phyloP scores from a whole-genome alignment of 35 echinoderm and acorn worm species.

The Amphiura filiformis region DNA sequence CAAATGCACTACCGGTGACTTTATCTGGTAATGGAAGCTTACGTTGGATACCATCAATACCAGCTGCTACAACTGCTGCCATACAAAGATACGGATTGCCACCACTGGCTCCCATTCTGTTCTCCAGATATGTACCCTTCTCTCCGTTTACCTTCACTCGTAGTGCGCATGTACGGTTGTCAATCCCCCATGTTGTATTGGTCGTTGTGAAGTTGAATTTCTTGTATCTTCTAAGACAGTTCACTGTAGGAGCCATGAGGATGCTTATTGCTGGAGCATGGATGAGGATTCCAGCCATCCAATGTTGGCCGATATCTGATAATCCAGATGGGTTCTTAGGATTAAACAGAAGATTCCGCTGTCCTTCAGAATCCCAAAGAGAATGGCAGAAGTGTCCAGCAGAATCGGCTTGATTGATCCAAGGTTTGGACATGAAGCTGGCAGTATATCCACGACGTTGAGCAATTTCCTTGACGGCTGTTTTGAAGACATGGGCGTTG shows the following conservation, averaged over 20 bases:
- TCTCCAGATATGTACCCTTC: conserved; percentile 61
- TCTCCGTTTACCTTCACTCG: conserved; percentile 58
- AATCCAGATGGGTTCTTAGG: conserved; percentile 11
- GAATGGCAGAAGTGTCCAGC: conserved; percentile 80
- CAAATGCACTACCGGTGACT: conserved; percentile 50
- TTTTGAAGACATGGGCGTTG: conserved; percentile 56
- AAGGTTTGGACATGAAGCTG: conserved; percentile 72
- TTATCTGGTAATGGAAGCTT: conserved; percentile 38
- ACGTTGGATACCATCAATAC: conserved; percentile 62
- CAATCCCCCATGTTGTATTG: conserved; percentile 76
- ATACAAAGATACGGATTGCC: conserved; percentile 81
- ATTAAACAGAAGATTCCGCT: conserved; percentile 26
- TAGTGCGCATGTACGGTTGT: conserved; percentile 74
- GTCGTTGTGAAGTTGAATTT: conserved; percentile 15
- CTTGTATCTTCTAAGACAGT: conserved; percentile 48
- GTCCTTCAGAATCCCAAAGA: conserved; percentile 49
- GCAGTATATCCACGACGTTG: conserved; percentile 60
- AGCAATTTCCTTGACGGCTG: conserved; percentile 76
- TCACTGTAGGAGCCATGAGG: conserved; percentile 61
- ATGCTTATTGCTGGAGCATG: conserved; percentile 60
- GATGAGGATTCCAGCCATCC: conserved; percentile 72
- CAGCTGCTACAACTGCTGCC: conserved; percentile 77
- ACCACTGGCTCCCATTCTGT: conserved; percentile 73
- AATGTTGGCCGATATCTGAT: conserved; percentile 56
- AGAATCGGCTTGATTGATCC: conserved; percentile 15